Conservation (phyloP, 1,140 invertebrate species). For the Drosophila nasuta region DNA sequence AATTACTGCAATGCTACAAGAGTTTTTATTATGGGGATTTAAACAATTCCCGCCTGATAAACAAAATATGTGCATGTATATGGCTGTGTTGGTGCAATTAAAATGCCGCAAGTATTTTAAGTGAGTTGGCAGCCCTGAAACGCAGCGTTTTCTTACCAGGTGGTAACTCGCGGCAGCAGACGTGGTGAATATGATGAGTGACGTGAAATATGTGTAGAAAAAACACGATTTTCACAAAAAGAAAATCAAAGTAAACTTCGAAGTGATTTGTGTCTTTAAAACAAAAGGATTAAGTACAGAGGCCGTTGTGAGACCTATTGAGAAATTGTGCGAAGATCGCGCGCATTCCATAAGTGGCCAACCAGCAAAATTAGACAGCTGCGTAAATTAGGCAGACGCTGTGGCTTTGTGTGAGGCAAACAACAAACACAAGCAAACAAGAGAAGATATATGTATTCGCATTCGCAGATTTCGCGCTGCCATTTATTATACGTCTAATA, state of each 20-base stretch:
- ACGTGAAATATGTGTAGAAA: slow-evolving; percentile 72
- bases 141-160: slow-evolving; percentile 16
- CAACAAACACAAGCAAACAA: slow-evolving; percentile 35
- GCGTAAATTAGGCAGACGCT: slow-evolving; percentile 56
- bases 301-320: background rate
- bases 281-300: background rate
- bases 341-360: background rate
- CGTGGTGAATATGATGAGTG: slow-evolving; percentile 73
- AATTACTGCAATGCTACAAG: background rate
- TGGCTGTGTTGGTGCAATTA: background rate
- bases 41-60: slow-evolving; percentile 18
- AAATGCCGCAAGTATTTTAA: slow-evolving; percentile 11
- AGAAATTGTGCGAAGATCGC: slow-evolving; percentile 4
- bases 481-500: slow-evolving; percentile 4
- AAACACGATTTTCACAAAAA: slow-evolving; percentile 64
- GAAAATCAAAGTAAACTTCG: slow-evolving; percentile 29
- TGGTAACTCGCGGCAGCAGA: slow-evolving; percentile 61
- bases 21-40: background rate
- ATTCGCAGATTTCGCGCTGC: slow-evolving; percentile 68
- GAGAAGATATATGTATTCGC: slow-evolving; percentile 39
- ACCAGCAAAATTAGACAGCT: slow-evolving; percentile 34
- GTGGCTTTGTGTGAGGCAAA: slow-evolving; percentile 49
- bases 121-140: slow-evolving; percentile 49
- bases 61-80: background rate
- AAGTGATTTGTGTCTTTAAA: slow-evolving; percentile 18